phyloP scores from a whole-genome alignment of 2,113 vertebrate species.

The Chelonoidis abingdonii region DNA sequence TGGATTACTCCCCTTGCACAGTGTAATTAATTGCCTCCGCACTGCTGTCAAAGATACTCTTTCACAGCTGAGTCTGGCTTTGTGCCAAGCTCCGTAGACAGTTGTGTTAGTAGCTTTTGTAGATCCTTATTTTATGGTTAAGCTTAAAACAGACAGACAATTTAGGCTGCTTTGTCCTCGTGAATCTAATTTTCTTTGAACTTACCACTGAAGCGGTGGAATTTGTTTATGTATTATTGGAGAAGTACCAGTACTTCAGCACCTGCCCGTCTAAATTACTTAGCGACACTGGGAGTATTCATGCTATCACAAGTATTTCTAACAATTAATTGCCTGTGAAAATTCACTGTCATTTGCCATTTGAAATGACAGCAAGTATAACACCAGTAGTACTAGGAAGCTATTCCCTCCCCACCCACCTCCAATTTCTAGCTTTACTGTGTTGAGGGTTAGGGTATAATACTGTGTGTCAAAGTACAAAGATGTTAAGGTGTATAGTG shows the following conservation, averaged over 20 bases:
- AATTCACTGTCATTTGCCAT: conserved; percentile 70
- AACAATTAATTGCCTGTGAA: conserved; percentile 75
- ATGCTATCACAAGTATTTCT: conserved; percentile 71
- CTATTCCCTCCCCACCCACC: conserved; percentile 26
- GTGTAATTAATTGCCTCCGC: neutral
- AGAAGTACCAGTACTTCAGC: conserved; percentile 23
- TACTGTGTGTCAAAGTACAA: neutral
- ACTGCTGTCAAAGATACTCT: neutral
- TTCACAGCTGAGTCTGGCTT: neutral
- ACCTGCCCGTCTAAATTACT: conserved; percentile 76
- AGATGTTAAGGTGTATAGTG: neutral
- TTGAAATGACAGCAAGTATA: conserved; percentile 61
- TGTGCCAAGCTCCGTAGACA: neutral
- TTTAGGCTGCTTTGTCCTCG: neutral
- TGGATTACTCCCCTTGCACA: neutral
- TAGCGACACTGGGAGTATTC: conserved; percentile 59
- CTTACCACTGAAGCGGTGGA: neutral
- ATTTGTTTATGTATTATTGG: conserved; percentile 24
- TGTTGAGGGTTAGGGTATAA: conserved; percentile 17
- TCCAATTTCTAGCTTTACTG: conserved; percentile 33
- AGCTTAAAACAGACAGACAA: conserved; percentile 13
- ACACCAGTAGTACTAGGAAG: conserved; percentile 41
- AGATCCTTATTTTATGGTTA: neutral
- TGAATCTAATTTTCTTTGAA: conserved; percentile 37
- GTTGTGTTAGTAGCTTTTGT: neutral